Evolutionary conservation across 2,888 invertebrate genomes (phyloP).

Genomic region (Drymonia ruficornis): DNA sequence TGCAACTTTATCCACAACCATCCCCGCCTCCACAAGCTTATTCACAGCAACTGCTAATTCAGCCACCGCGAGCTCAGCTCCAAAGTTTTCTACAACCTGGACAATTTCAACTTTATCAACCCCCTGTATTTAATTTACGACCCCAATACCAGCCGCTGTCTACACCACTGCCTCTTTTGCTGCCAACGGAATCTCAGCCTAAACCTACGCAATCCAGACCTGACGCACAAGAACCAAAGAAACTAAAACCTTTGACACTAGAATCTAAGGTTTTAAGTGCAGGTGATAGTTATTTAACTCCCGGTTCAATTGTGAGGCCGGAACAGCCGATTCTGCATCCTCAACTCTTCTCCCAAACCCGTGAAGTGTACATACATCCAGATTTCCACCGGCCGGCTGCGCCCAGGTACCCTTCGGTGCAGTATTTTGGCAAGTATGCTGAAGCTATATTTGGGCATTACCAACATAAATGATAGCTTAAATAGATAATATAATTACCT

Average conservation of each 20-base stretch:
- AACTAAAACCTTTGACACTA: slow-evolving; percentile 8
- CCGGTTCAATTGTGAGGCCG: neutral
- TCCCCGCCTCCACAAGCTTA: slow-evolving; percentile 2
- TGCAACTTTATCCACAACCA: neutral
- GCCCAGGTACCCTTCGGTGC: slow-evolving; percentile 60
- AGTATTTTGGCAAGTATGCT: slow-evolving; percentile 70
- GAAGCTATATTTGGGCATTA: slow-evolving; percentile 51
- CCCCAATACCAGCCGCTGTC: slow-evolving; percentile 4
- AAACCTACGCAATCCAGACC: slow-evolving; percentile 2
- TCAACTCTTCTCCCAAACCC: slow-evolving; percentile 35
- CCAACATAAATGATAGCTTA: slow-evolving; percentile 6
- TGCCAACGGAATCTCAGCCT: neutral
- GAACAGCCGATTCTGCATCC: slow-evolving; percentile 11
- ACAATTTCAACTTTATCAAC: slow-evolving; percentile 1
- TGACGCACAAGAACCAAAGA: slow-evolving; percentile 2
- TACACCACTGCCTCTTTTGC: slow-evolving; percentile 6
- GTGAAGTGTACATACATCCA: slow-evolving; percentile 23
- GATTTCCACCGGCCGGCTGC: slow-evolving; percentile 26
- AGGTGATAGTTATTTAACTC: neutral
- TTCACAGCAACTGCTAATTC: slow-evolving; percentile 12
- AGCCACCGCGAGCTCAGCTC: neutral
- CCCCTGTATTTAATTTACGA: slow-evolving; percentile 5
- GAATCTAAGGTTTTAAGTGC: neutral
- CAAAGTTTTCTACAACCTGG: slow-evolving; percentile 15
- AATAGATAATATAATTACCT: neutral